Conservation (phyloP, 2,797 vertebrate species). For the Decapterus maruadsi region DNA sequence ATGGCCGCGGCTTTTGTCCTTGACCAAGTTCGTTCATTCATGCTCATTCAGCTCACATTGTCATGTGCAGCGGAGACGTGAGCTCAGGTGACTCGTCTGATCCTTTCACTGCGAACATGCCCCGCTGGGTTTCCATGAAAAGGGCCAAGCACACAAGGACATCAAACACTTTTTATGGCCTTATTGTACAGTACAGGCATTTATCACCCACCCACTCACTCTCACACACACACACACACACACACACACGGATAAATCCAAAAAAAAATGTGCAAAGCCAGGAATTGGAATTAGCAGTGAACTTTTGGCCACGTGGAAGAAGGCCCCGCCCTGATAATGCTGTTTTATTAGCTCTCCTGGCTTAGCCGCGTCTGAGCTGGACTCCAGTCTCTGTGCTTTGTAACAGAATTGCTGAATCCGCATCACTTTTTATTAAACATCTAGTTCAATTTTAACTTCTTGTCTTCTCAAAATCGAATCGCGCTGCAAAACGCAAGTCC, state of each 20-base stretch:
- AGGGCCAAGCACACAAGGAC: slow-evolving; percentile 35
- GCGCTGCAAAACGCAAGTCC: not conserved
- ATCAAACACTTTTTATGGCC: slow-evolving; percentile 59
- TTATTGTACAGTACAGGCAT: slow-evolving; percentile 45
- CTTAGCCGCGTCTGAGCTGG: slow-evolving; percentile 43
- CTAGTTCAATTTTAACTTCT: not conserved
- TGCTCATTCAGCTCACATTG: slow-evolving; percentile 21
- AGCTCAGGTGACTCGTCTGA: slow-evolving; percentile 72
- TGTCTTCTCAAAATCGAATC: not conserved
- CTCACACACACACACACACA: slow-evolving; percentile 36
- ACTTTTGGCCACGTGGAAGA: slow-evolving; percentile 62
- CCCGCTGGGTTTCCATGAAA: slow-evolving; percentile 65
- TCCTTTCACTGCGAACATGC: slow-evolving; percentile 56
- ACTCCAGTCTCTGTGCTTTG: not conserved
- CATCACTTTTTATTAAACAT: not conserved
- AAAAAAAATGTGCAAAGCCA: slow-evolving; percentile 27
- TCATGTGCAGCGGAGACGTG: slow-evolving; percentile 42
- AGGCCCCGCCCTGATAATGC: slow-evolving; percentile 55
- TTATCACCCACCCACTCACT: slow-evolving; percentile 25
- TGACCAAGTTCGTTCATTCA: slow-evolving; percentile 60
- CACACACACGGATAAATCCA: slow-evolving; percentile 3
- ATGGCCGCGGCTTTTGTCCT: slow-evolving; percentile 25
- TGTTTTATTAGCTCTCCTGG: slow-evolving; percentile 55
- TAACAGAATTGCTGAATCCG: slow-evolving; percentile 16
- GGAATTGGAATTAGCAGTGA: slow-evolving; percentile 62